phyloP scores from a whole-genome alignment of 53 echinoderm and acorn worm genomes.

The Echinometra lucunter region DNA sequence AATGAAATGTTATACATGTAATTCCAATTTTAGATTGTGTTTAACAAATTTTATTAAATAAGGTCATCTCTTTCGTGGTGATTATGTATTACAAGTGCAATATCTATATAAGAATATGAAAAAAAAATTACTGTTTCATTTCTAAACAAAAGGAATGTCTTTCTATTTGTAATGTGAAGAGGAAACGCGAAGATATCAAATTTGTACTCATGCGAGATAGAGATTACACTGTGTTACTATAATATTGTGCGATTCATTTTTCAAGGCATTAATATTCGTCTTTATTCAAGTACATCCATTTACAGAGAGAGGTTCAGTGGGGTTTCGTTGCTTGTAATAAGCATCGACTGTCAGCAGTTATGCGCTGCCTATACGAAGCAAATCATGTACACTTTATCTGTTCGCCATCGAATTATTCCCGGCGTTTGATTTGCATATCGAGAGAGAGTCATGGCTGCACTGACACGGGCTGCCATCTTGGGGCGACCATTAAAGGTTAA shows the following conservation, averaged over 20 bases:
- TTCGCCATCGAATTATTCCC: slow-evolving; percentile 38
- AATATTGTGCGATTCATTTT: background rate
- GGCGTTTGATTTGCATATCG: slow-evolving; percentile 65
- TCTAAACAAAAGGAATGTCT: too few relatives aligned
- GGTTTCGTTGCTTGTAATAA: background rate
- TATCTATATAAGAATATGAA: too few relatives aligned
- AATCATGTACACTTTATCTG: slow-evolving; percentile 55
- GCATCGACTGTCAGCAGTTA: background rate
- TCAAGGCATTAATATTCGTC: background rate
- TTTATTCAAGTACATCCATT: slow-evolving; percentile 13
- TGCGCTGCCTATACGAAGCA: slow-evolving; percentile 28
- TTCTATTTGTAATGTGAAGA: background rate
- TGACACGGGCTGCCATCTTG: slow-evolving; percentile 19
- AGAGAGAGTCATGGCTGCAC: slow-evolving; percentile 61
- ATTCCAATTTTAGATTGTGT: too few relatives aligned
- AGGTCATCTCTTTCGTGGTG: too few relatives aligned
- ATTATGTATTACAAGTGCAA: too few relatives aligned
- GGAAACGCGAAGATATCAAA: background rate
- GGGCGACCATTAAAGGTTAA: slow-evolving; percentile 61
- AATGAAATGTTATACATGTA: too few relatives aligned
- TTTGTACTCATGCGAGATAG: background rate
- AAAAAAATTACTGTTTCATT: too few relatives aligned
- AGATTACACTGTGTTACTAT: background rate
- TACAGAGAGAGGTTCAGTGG: background rate
- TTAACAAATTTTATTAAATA: too few relatives aligned